A percentile compares a stretch with the other conserved stretches of the same genome.
Conservation (phyloP, 1,140 invertebrate genomes). For the Bombus haemorrhoidalis region DNA sequence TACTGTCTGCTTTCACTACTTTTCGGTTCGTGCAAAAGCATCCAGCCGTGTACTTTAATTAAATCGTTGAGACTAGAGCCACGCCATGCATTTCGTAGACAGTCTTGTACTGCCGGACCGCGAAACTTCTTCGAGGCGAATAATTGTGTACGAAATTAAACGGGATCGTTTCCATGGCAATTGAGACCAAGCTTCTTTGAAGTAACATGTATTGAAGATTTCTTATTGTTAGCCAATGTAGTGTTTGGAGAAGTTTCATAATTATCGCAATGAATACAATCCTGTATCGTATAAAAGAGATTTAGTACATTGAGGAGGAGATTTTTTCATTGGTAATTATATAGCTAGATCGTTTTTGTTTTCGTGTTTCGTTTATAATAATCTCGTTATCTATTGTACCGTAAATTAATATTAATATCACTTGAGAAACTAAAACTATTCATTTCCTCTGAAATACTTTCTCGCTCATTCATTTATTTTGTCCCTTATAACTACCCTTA, state of each 20-base stretch:
- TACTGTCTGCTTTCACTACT: constrained; percentile 44
- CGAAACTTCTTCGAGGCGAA: constrained; percentile 23
- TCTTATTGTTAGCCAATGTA: neutral
- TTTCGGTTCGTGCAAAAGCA: constrained; percentile 38
- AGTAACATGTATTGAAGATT: neutral
- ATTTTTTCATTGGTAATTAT: no score
- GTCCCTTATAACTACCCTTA: no score
- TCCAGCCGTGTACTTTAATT: constrained; percentile 59
- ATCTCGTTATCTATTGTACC: no score
- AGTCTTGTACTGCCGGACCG: constrained; percentile 23
- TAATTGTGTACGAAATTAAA: constrained; percentile 27
- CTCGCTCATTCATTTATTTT: no score
- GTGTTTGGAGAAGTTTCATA: neutral
- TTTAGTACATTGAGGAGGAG: neutral
- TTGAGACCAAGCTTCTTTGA: neutral
- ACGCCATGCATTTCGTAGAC: constrained; percentile 44
- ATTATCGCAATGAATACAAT: neutral
- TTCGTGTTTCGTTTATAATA: no score
- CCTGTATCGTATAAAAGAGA: no score
- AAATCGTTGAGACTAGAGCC: constrained; percentile 30
- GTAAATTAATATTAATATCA: no score
- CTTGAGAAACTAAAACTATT: no score
- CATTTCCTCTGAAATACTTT: no score
- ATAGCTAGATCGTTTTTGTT: no score
- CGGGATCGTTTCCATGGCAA: neutral